Evolutionary conservation across 2,113 vertebrate genomes (phyloP), one percentile per base, ranked within the genome.

Genomic region (Xiphorhynchus elegans): DNA sequence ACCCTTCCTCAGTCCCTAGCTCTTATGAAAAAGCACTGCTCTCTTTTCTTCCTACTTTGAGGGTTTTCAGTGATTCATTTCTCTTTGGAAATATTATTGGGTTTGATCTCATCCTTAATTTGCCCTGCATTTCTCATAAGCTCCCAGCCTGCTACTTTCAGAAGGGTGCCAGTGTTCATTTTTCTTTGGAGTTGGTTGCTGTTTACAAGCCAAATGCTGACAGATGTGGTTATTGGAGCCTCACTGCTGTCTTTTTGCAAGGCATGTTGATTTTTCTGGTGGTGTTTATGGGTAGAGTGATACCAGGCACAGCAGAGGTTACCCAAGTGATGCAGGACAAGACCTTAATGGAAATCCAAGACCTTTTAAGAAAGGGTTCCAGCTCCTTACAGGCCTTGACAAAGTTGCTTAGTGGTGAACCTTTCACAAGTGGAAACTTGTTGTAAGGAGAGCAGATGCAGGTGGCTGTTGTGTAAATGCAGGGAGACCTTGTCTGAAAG

Each of bases 381-480:
- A 86, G 42, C 76, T 77, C 47, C 24, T 86, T 83, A 56, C 49
- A 53, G 79, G 49, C 35, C 67, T 60, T 88, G 67, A 74, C 17
- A 2, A 84, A 62, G 26, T 33, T 93, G 60, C 63, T 90, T 31
- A 24, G 40, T 39, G 89, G 75, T 68, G 68, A 86, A 94, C 90
- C 56, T 44, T 52, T 37, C 91, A 35, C 96, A 82, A 96, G 96
- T 95, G 87, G 68, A 10, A 93, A 96, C 96, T 92, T 96, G 96
- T 78, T 81, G 84, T 47, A 23, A 90, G 78, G 64, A 70, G 90
- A 84, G 72, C 60, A 89, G 85, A 90, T 93, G 79, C 96, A 95
- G 87, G 58, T 95, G 87, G 49, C 86, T 94, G 3, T 86, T 95
- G 85, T 94, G 73, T 81, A 95, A 94, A 96, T 56, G 79, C 84